Percentiles rank a stretch among this genome's conserved stretches.
Conservation (phyloP, 2,888 invertebrate species). For the Salticus scenicus region DNA sequence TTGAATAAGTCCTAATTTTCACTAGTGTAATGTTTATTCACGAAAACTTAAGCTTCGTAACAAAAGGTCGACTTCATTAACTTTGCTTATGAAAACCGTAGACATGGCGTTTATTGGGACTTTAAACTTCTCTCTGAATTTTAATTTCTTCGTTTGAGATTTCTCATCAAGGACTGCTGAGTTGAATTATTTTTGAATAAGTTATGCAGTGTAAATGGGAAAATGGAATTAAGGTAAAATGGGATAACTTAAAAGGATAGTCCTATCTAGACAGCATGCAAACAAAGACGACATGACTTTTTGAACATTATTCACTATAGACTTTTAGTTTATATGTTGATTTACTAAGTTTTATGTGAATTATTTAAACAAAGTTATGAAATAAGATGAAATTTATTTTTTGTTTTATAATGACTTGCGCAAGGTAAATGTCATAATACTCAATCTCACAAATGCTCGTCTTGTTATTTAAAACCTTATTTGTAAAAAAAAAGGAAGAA, state of each 20-base stretch:
- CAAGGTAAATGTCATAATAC: too few relatives aligned
- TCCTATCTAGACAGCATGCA: too few relatives aligned
- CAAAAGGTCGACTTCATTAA: conserved; percentile 9
- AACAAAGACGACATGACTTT: too few relatives aligned
- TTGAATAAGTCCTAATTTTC: conserved; percentile 11
- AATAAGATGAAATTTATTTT: too few relatives aligned
- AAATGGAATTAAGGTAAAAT: not conserved
- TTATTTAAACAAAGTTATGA: too few relatives aligned
- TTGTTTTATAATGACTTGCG: too few relatives aligned
- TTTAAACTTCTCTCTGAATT: not conserved
- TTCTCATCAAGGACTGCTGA: not conserved
- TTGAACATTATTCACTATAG: too few relatives aligned
- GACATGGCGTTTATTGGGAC: not conserved
- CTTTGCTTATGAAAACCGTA: conserved; percentile 1
- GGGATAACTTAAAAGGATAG: not conserved
- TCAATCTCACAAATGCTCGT: too few relatives aligned
- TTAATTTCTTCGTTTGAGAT: not conserved
- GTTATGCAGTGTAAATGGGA: not conserved
- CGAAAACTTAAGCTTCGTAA: not conserved
- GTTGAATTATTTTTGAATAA: not conserved
- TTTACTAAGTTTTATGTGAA: too few relatives aligned
- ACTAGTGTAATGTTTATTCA: not conserved
- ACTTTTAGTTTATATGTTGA: too few relatives aligned
- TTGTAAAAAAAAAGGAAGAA: too few relatives aligned
- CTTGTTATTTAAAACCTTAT: too few relatives aligned